phyloP scores from a whole-genome alignment of 2,797 vertebrate species.

The Meda fulgida region DNA sequence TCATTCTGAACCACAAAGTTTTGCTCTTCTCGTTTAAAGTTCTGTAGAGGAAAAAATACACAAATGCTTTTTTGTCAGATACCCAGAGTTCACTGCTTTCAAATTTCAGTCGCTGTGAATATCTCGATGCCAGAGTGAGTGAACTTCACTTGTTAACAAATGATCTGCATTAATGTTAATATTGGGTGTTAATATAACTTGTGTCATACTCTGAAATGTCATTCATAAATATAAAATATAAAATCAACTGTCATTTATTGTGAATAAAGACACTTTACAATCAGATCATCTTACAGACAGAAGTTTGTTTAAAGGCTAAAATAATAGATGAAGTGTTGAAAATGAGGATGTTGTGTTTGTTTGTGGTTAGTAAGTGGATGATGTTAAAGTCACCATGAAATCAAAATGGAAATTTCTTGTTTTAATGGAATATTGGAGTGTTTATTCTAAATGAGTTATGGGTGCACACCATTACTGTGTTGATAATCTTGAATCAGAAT shows the following conservation, averaged over 20 bases:
- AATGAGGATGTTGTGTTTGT: not conserved
- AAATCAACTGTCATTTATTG: not conserved
- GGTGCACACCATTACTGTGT: too few relatives aligned
- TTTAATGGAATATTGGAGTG: too few relatives aligned
- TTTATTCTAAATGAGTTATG: too few relatives aligned
- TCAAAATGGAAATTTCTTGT: too few relatives aligned
- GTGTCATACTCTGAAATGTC: not conserved
- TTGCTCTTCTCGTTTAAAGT: conserved; percentile 97
- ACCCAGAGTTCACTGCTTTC: not conserved
- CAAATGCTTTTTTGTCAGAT: not conserved
- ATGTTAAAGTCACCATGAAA: not conserved
- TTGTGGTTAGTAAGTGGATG: not conserved
- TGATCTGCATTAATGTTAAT: not conserved
- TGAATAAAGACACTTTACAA: not conserved
- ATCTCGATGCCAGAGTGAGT: not conserved
- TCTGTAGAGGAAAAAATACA: conserved; percentile 73
- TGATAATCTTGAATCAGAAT: too few relatives aligned
- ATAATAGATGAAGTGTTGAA: not conserved
- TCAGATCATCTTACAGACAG: not conserved
- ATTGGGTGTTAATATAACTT: not conserved
- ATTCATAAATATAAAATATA: not conserved
- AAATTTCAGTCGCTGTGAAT: not conserved
- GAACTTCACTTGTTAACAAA: not conserved
- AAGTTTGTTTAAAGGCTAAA: not conserved
- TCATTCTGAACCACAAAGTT: conserved; percentile 98